A percentile compares a stretch with the other conserved stretches of the same genome.
phyloP scores from a whole-genome alignment of 35 echinoderm and acorn worm species.

The Patiria miniata region DNA sequence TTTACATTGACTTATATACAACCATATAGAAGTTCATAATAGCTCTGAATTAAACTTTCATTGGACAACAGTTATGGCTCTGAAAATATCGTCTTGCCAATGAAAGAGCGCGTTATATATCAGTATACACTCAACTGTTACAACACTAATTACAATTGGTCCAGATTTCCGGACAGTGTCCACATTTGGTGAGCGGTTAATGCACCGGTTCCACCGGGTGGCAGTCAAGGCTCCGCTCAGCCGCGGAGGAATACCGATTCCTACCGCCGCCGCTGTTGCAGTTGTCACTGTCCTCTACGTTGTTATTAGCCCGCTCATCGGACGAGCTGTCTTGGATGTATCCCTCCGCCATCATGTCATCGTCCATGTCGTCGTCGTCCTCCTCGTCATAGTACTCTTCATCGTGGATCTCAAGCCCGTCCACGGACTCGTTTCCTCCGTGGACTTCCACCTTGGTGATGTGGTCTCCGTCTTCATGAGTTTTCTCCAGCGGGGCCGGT shows the following conservation, averaged over 20 bases:
- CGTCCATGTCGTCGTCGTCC: background rate
- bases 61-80: too few species aligned
- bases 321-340: constrained; percentile 14
- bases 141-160: background rate
- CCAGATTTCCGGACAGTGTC: background rate
- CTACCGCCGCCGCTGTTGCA: background rate
- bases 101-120: background rate
- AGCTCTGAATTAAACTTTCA: too few species aligned
- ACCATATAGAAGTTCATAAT: too few species aligned
- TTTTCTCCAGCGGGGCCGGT: constrained; percentile 2
- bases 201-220: constrained; percentile 6
- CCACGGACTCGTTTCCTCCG: background rate
- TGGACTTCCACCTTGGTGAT: background rate
- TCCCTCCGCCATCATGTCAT: constrained; percentile 14
- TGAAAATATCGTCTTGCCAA: background rate
- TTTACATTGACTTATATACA: too few species aligned
- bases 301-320: background rate
- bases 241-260: background rate
- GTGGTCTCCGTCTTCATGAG: background rate
- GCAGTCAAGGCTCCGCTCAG: background rate
- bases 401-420: background rate
- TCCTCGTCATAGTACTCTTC: background rate
- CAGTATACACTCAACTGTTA: background rate
- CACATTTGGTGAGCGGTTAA: background rate
- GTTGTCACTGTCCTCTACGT: background rate